Percentiles rank a stretch among this genome's conserved stretches.
Conservation (phyloP, 2,797 vertebrate species). For the Microctenopoma stevenorrisi region DNA sequence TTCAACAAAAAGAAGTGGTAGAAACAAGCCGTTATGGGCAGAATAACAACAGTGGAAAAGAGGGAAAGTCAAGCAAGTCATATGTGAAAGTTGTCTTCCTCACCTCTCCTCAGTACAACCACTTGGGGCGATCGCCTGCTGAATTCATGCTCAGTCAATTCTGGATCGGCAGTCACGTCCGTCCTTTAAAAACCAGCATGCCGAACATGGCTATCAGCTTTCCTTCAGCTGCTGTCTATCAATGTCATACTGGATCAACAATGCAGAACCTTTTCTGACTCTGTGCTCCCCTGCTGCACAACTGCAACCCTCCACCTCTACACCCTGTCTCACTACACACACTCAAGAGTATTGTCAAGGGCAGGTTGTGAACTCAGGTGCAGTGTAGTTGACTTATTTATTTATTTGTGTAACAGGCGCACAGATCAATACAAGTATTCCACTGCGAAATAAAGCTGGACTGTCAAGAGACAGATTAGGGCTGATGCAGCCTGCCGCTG, state of each 20-base stretch:
- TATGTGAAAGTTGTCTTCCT: conserved; percentile 73
- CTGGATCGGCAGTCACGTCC: conserved; percentile 83
- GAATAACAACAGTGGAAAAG: conserved; percentile 64
- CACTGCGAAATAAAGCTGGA: conserved; percentile 68
- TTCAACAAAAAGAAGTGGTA: conserved; percentile 45
- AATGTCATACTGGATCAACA: conserved; percentile 89
- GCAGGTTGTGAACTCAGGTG: conserved; percentile 80
- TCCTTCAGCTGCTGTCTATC: conserved; percentile 88
- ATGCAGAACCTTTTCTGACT: conserved; percentile 85
- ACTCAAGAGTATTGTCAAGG: conserved; percentile 76
- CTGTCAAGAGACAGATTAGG: conserved; percentile 75
- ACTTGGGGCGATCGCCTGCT: conserved; percentile 78
- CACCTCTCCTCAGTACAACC: conserved; percentile 69
- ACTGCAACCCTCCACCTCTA: conserved; percentile 68
- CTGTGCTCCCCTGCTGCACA: conserved; percentile 76
- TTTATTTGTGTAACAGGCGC: conserved; percentile 78
- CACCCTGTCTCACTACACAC: conserved; percentile 52
- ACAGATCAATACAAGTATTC: conserved; percentile 83
- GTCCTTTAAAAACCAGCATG: conserved; percentile 85
- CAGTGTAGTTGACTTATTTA: conserved; percentile 77
- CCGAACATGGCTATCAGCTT: conserved; percentile 89
- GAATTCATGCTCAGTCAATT: conserved; percentile 85
- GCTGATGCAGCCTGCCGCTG: conserved; percentile 58
- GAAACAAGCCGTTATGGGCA: conserved; percentile 57
- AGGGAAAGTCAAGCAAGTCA: conserved; percentile 74